phyloP scores from a whole-genome alignment of 92 coral and sea anemone species.

The Phymanthus crucifer region DNA sequence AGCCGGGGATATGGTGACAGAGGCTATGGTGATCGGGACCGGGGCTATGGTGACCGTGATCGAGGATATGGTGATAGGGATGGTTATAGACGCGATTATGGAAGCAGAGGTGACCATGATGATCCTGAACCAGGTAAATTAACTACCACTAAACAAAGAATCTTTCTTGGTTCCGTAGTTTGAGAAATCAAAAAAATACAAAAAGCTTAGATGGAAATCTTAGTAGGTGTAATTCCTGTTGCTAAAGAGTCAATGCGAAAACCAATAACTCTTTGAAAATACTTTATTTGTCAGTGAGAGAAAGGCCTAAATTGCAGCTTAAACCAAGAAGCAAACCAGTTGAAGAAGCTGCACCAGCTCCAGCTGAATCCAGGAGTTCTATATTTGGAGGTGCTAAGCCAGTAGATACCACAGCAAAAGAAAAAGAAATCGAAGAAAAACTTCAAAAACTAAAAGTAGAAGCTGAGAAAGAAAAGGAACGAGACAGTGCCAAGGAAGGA shows the following conservation, averaged over 20 bases:
- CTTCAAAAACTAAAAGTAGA: slow-evolving; percentile 80
- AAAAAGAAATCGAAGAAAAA: slow-evolving; percentile 91
- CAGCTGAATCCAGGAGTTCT: slow-evolving; percentile 48
- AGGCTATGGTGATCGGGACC: slow-evolving; percentile 56
- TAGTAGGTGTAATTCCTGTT: not conserved
- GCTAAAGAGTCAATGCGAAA: not conserved
- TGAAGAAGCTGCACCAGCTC: slow-evolving; percentile 40
- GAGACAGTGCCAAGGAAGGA: slow-evolving; percentile 44
- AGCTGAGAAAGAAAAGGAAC: slow-evolving; percentile 58
- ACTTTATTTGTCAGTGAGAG: slow-evolving; percentile 56
- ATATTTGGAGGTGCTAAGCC: slow-evolving; percentile 98
- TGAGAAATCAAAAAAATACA: no score
- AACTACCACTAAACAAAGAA: no score
- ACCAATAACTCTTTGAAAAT: not conserved
- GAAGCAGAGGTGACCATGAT: slow-evolving; percentile 44
- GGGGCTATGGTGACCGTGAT: slow-evolving; percentile 40
- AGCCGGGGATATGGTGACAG: slow-evolving; percentile 66
- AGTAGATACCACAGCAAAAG: slow-evolving; percentile 91
- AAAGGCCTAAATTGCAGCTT: slow-evolving; percentile 80
- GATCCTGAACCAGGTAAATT: slow-evolving; percentile 52
- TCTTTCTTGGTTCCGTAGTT: no score
- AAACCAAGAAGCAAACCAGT: slow-evolving; percentile 85
- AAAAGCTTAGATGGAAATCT: no score
- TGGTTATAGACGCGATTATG: slow-evolving; percentile 38
- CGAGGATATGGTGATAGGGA: slow-evolving; percentile 41